A percentile compares a stretch with the other conserved stretches of the same genome.
phyloP scores from a whole-genome alignment of 2,888 invertebrate species.

The Poecilus cupreus region DNA sequence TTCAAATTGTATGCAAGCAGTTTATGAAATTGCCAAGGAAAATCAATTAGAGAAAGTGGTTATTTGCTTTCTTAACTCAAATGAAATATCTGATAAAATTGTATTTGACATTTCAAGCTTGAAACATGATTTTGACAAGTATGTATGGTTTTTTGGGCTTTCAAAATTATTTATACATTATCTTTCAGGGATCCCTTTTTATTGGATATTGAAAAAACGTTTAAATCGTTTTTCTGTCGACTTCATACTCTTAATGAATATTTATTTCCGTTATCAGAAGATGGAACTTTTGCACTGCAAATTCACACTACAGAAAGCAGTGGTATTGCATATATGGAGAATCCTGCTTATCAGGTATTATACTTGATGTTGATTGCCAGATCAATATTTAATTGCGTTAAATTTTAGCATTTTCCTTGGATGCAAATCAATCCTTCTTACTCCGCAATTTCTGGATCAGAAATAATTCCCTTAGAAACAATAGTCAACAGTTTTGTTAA shows the following conservation, averaged over 20 bases:
- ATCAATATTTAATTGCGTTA: constrained; percentile 45
- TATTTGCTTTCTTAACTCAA: constrained; percentile 73
- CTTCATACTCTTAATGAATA: constrained; percentile 74
- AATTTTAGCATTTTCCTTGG: constrained; percentile 73
- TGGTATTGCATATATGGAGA: constrained; percentile 75
- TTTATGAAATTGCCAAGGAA: constrained; percentile 74
- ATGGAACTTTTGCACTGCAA: constrained; percentile 77
- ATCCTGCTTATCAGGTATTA: constrained; percentile 73
- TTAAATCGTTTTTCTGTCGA: constrained; percentile 78
- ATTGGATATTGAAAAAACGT: constrained; percentile 77
- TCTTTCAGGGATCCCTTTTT: constrained; percentile 76
- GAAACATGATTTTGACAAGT: constrained; percentile 65
- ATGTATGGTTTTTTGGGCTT: constrained; percentile 59
- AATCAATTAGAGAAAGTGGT: constrained; percentile 75
- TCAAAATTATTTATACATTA: neutral
- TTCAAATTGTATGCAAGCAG: constrained; percentile 74
- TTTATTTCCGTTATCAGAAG: constrained; percentile 72
- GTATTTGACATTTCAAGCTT: constrained; percentile 71
- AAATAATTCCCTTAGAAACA: constrained; percentile 72
- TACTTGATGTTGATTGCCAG: neutral
- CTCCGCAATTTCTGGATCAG: constrained; percentile 65
- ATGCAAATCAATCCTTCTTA: constrained; percentile 68
- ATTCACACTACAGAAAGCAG: constrained; percentile 78
- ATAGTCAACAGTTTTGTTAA: constrained; percentile 71
- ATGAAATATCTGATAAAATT: constrained; percentile 72